These are phyloP conservation scores for Hypanus sabinus DNA, from an alignment of 2,113 vertebrate genomes.

Conservation along the genomic window DNA sequence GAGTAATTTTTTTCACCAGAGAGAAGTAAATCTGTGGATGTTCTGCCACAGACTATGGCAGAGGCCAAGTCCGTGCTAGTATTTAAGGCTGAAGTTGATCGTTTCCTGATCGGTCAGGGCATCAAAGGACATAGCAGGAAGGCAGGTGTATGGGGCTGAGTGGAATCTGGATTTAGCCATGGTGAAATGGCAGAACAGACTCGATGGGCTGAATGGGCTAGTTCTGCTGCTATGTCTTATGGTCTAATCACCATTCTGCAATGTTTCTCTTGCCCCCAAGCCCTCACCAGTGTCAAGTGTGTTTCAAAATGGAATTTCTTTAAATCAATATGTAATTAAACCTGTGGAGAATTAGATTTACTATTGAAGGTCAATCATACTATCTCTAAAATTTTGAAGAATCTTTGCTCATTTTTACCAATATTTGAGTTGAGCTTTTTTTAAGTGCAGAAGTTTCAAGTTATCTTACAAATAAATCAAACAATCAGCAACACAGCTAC, in stretches of 20 bases:
- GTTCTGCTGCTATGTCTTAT: too few species aligned
- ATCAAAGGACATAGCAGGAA: too few species aligned
- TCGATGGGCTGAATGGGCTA: too few species aligned
- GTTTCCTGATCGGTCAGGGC: too few species aligned
- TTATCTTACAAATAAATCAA: neutral
- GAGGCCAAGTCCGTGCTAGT: too few species aligned
- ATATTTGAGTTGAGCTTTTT: neutral
- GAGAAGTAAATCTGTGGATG: too few species aligned
- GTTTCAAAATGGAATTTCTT: neutral
- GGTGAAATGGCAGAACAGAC: too few species aligned
- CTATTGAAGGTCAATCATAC: neutral
- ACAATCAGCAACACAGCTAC: neutral
- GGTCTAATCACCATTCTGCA: neutral
- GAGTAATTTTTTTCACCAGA: too few species aligned
- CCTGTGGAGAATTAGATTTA: neutral
- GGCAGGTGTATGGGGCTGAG: too few species aligned
- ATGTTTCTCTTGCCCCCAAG: neutral
- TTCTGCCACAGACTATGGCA: too few species aligned
- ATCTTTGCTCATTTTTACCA: neutral
- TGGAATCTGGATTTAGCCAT: too few species aligned
- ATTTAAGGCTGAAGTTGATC: too few species aligned
- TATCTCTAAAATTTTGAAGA: neutral
- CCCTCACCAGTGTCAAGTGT: neutral
- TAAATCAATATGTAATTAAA: conserved; percentile 21
- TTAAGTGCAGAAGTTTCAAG: neutral